These are phyloP conservation scores for Pluvianellus socialis DNA, from an alignment of 2,113 vertebrate genomes.

Conservation along the genomic window DNA sequence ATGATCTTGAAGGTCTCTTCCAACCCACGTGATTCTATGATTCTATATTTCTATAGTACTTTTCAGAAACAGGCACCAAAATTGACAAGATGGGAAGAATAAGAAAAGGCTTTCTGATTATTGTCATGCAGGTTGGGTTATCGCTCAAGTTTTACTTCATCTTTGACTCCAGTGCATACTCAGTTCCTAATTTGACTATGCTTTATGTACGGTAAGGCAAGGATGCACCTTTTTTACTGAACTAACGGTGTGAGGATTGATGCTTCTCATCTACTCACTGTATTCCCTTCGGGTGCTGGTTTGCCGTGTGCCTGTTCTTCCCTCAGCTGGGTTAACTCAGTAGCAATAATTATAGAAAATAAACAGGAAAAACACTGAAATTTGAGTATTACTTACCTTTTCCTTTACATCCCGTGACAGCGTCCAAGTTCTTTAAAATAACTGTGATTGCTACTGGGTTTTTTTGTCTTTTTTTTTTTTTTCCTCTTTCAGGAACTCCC, in stretches of 20 bases:
- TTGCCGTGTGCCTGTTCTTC: background rate
- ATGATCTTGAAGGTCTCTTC: too few relatives aligned
- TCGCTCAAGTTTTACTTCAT: background rate
- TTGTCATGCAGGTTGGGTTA: background rate
- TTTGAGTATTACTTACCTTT: background rate
- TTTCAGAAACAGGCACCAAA: background rate
- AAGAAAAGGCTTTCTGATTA: background rate
- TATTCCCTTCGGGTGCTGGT: background rate
- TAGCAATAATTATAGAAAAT: background rate
- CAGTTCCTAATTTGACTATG: background rate
- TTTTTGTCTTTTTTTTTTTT: too few relatives aligned
- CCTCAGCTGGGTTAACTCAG: background rate
- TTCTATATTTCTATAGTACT: background rate
- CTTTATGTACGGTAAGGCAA: background rate
- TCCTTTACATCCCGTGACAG: background rate
- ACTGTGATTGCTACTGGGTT: background rate
- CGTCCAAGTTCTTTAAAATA: background rate
- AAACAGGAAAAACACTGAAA: background rate
- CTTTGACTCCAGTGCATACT: background rate
- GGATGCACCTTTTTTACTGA: background rate
- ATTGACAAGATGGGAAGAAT: background rate
- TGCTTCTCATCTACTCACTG: background rate
- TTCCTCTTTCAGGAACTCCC: background rate
- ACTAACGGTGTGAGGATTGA: background rate
- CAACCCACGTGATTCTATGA: too few relatives aligned